Base-by-base conservation (phyloP, 2,888 invertebrate genomes). In the Polylopha cassiicola region DNA sequence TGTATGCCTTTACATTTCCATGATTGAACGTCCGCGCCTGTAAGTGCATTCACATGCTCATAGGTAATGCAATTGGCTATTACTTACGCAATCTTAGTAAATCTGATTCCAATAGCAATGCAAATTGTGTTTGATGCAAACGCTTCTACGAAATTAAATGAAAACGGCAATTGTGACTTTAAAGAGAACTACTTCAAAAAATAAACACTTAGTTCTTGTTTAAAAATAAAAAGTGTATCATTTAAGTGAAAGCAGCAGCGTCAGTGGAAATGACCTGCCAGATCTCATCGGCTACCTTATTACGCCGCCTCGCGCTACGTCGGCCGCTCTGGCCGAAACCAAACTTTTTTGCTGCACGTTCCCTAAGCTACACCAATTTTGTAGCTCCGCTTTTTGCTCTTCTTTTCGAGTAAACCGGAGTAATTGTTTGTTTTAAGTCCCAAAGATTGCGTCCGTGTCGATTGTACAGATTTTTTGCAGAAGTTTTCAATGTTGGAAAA, bases 401-500 rank as follows among this genome's bases (percentile, higher is more conserved):
- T 63, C 71, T 77, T 76, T 75, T 73, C 76, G 79, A 84, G 82
- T 76, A 82, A 81, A 81, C 73, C 74, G 58, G 73, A 79, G 80
- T 82, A 84, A 85, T 84, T 84, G 84, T 85, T 85, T 85, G 85
- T 84, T 85, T 81, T 84, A 84, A 76, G 70, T 65, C 70, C 64
- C 66, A 70, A 73, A 75, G 78, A 77, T 81, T 77, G 77, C 73
- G 71, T 77, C 13, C 20, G 41, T 33, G 39, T 29, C 72, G 73
- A 73, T 73, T 61, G 68, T 59, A 67, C 71, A 66, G 70, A 78
- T 82, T 81, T 73, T 79, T 76, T 73, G 78, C 78, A 74, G 74
- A 73, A 61, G 66, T 72, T 76, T 72, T 77, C 51, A 66, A 60
- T 58, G 60, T 68, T 68, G 71, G 71, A 73, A 75, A 78, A 81